These are phyloP conservation scores for Agonopterix heracliana DNA, from an alignment of 2,888 invertebrate genomes.

Conservation along the genomic window DNA sequence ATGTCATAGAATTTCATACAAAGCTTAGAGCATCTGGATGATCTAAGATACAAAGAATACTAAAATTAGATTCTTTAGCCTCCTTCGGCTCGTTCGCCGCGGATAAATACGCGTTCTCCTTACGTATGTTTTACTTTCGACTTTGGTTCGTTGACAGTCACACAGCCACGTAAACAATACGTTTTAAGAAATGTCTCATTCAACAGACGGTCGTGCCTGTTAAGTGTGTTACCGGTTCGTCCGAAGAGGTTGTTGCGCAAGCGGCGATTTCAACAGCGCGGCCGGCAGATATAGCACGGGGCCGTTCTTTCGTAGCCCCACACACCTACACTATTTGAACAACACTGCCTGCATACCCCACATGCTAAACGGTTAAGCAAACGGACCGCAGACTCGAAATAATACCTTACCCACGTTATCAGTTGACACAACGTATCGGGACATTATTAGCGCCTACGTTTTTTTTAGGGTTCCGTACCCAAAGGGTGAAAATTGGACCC, in stretches of 20 bases:
- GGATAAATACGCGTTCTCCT: too few species aligned
- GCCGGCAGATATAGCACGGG: conserved; percentile 67
- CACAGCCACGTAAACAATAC: too few species aligned
- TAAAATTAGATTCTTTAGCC: too few species aligned
- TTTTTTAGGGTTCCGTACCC: too few species aligned
- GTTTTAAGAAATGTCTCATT: conserved; percentile 29
- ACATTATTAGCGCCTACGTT: conserved; percentile 12
- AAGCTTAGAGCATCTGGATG: too few species aligned
- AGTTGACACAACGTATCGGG: conserved; percentile 24
- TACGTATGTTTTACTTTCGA: too few species aligned
- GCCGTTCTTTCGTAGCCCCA: conserved; percentile 55
- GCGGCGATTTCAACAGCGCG: conserved; percentile 59
- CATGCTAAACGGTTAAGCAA: conserved; percentile 58
- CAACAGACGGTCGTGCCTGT: conserved; percentile 30
- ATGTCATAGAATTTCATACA: too few species aligned
- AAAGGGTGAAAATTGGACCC: too few species aligned
- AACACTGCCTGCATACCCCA: conserved; percentile 42
- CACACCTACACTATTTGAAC: conserved; percentile 63
- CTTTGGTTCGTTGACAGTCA: too few species aligned
- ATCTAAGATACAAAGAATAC: too few species aligned
- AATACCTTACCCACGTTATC: conserved; percentile 42
- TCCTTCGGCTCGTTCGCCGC: too few species aligned
- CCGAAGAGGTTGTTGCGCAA: conserved; percentile 59
- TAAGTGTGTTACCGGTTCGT: conserved; percentile 51
- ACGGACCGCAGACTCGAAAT: conserved; percentile 39